Percentiles rank a stretch among this genome's conserved stretches.
These are phyloP conservation scores for Ceyx margarethae DNA, from an alignment of 2,113 vertebrate genomes.

Conservation along the genomic window DNA sequence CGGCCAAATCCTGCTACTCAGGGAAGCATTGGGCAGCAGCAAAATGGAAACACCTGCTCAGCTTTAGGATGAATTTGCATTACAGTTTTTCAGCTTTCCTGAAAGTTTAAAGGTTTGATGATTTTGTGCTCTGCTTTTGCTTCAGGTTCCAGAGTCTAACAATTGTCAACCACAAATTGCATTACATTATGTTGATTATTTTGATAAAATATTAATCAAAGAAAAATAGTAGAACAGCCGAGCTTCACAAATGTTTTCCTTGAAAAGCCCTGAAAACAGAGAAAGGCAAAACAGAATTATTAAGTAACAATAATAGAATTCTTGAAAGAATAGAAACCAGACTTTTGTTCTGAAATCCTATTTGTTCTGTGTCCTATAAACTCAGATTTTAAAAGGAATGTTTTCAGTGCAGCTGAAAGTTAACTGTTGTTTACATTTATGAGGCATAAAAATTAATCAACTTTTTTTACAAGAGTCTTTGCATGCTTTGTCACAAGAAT, in stretches of 20 bases:
- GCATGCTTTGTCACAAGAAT: neutral
- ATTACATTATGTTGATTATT: slow-evolving; percentile 48
- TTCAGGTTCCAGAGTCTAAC: neutral
- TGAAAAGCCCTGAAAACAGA: slow-evolving; percentile 52
- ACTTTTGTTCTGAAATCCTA: neutral
- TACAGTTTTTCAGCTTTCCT: neutral
- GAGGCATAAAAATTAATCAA: slow-evolving; percentile 38
- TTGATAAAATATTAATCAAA: slow-evolving; percentile 71
- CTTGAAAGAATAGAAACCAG: slow-evolving; percentile 9
- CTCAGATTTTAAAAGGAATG: slow-evolving; percentile 30
- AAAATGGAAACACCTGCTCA: neutral
- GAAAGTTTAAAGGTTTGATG: neutral
- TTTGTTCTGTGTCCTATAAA: neutral
- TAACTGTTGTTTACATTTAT: slow-evolving; percentile 26
- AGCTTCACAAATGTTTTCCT: slow-evolving; percentile 33
- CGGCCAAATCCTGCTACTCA: neutral
- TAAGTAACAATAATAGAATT: slow-evolving; percentile 37
- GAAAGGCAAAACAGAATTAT: slow-evolving; percentile 39
- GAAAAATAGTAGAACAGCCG: slow-evolving; percentile 42
- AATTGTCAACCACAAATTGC: neutral
- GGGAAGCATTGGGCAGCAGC: neutral
- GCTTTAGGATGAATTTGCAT: neutral
- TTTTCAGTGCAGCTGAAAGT: slow-evolving; percentile 20
- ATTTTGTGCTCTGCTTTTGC: neutral
- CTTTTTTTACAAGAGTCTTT: neutral